Conservation (phyloP, 92 coral and sea anemone species). For the Siderastrea radians region DNA sequence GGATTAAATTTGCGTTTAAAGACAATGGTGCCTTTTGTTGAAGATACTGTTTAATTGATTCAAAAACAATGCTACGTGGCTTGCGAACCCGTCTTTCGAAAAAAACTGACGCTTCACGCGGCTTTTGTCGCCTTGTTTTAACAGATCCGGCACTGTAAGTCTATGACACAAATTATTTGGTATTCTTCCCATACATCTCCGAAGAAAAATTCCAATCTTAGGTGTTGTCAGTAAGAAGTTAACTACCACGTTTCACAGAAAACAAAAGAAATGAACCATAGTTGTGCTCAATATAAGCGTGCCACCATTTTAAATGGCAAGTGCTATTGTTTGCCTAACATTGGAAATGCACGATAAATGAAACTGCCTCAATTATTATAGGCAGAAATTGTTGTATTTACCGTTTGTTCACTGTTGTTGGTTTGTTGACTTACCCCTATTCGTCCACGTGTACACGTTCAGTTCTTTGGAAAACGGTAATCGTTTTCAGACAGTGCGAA, state of each 20-base stretch:
- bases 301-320: neutral
- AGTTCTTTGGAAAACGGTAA: too few species aligned
- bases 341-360: neutral
- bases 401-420: neutral
- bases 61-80: neutral
- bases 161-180: too few species aligned
- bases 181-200: too few species aligned
- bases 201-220: too few species aligned
- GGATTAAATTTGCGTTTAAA: neutral
- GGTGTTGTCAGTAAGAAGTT: too few species aligned
- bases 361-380: neutral
- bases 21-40: constrained; percentile 1
- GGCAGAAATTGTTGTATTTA: too few species aligned
- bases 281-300: constrained; percentile 8
- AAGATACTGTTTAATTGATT: neutral
- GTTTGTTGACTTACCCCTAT: neutral
- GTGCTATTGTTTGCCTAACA: neutral
- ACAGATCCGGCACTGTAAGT: too few species aligned
- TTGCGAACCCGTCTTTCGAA: neutral
- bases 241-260: too few species aligned
- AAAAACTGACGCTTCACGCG: too few species aligned
- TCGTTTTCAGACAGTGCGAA: too few species aligned
- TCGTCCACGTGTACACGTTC: neutral
- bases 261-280: too few species aligned
- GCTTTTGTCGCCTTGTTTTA: too few species aligned